Evolutionary conservation across 37 sponge, comb jelly and placozoan species (phyloP), one percentile per base, ranked within the genome.

Genomic region (Chondrosia reniformis): DNA sequence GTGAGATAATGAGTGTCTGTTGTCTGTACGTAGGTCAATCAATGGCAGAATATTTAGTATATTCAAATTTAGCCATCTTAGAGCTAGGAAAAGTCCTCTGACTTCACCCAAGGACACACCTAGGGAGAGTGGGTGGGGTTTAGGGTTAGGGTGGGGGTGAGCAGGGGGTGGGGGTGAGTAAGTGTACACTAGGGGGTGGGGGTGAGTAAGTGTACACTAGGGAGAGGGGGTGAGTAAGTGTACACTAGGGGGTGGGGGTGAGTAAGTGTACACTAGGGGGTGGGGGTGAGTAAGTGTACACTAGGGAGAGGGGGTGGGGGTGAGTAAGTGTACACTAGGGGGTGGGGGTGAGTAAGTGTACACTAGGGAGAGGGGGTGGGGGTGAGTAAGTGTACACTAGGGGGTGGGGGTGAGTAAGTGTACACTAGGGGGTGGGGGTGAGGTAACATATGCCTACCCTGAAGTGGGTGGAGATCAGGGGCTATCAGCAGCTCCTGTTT

Each of bases 51-150:
- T 81, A 17, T 63, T 63, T 1, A 79, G 58, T 52, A 92, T 39
- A 56, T 85, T 77, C 25, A 55, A 52, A 67, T 95, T 95, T 57
- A 95, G 67, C 59, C 85, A 49, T 32, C 84, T 84, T 33, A 95
- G 79, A 65, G 78, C 84, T 28, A 86, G 75, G 41, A 95, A 92
- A 41, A 93, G 67, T 75, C 81, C 61, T 32, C 93, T 69, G 0
- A 92, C 25, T 63, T 95, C 87, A 1, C 32, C 46, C 33, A 91
- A 38, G 8, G 80, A 52, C 8, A 86, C 63, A 12, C 79, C 89
- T 89, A 57, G 2, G 44, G 44, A 45, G 52, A 37, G 27, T 7
- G 49, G 52, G 30, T 36, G 54, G 7, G 5, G 15, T 36, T 25
- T 52, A 9, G 32, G 46, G 30, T 74, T 28, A 45, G 15, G 55